A percentile compares a stretch with the other conserved stretches of the same genome.
Conservation (phyloP, 2,113 vertebrate genomes). For the Megaceryle torquata region DNA sequence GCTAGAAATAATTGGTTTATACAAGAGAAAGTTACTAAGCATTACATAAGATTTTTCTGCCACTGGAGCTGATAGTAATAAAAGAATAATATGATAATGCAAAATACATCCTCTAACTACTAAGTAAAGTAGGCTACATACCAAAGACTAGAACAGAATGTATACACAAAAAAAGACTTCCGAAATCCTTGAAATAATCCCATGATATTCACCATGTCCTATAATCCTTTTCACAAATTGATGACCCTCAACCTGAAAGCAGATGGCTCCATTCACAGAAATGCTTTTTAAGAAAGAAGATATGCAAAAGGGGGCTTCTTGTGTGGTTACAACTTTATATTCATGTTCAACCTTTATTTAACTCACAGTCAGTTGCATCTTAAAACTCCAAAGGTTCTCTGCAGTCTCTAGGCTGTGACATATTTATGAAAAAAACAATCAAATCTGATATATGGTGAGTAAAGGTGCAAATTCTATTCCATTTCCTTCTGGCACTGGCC, state of each 20-base stretch:
- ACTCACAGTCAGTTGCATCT: background rate
- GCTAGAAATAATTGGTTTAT: constrained; percentile 23
- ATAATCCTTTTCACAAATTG: background rate
- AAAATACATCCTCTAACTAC: background rate
- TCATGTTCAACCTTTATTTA: background rate
- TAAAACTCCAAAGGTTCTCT: background rate
- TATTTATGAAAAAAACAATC: background rate
- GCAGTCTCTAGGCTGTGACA: background rate
- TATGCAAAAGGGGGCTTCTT: background rate
- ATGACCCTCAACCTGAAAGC: background rate
- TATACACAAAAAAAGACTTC: background rate
- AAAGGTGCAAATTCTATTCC: background rate
- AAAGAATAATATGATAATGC: background rate
- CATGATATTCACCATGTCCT: background rate
- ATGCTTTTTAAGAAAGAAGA: background rate
- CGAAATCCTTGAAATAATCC: background rate
- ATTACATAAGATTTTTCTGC: background rate
- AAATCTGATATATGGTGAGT: background rate
- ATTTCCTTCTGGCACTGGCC: background rate
- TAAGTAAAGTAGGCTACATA: background rate
- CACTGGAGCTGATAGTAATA: background rate
- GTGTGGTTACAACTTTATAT: accelerated
- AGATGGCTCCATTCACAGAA: background rate
- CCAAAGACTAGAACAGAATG: background rate
- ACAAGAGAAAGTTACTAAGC: background rate